Conservation (phyloP, 2,113 vertebrate genomes). For the Lepisosteus oculatus region DNA sequence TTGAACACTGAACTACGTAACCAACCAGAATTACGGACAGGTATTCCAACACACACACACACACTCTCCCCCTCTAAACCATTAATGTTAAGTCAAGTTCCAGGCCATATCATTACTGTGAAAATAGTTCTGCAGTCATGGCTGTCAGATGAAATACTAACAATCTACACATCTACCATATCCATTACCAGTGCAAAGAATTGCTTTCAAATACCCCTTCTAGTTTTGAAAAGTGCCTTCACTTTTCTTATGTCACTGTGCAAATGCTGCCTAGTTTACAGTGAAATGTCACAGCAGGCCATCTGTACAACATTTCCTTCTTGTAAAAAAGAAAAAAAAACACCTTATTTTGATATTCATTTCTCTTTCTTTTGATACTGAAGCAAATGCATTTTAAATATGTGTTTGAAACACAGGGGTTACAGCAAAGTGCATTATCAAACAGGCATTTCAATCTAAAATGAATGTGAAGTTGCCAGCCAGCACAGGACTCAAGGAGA, state of each 20-base stretch:
- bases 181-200: constrained; percentile 65
- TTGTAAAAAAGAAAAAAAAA: too few relatives aligned
- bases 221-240: constrained; percentile 16
- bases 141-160: constrained; percentile 69
- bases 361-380: not conserved
- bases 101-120: constrained; percentile 34
- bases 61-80: not conserved
- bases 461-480: too few relatives aligned
- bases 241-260: not conserved
- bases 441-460: too few relatives aligned
- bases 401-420: not conserved
- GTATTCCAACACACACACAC: not conserved
- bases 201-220: constrained; percentile 59
- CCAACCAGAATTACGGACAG: not conserved
- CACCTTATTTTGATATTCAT: not conserved
- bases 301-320: not conserved
- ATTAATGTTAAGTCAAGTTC: not conserved
- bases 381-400: not conserved
- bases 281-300: constrained; percentile 8
- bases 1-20: not conserved
- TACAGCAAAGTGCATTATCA: too few relatives aligned
- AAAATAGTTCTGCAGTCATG: constrained; percentile 60
- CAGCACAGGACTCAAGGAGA: too few relatives aligned
- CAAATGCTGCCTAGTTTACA: not conserved
- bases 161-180: constrained; percentile 52